Evolutionary conservation across 37 sponge, comb jelly and placozoan species (phyloP).

Genomic region (Bolinopsis microptera): DNA sequence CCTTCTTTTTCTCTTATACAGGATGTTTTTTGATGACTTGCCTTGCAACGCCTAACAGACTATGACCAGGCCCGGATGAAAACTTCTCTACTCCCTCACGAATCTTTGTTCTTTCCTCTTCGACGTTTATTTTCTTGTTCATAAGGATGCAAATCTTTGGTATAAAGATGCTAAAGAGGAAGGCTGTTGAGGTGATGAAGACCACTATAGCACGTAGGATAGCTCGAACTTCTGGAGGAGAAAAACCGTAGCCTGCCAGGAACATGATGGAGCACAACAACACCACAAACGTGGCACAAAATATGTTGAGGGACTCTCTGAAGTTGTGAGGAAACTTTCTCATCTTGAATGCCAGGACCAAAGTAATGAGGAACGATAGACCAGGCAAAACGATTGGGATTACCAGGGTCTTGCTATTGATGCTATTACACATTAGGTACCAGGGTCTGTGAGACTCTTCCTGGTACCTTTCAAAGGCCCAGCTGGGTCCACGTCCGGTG

Average conservation of each 20-base stretch:
- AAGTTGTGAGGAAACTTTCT: constrained; percentile 31
- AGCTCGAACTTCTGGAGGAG: not conserved
- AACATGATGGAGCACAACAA: constrained; percentile 35
- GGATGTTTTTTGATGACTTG: no score
- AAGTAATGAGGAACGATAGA: not conserved
- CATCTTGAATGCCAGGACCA: constrained; percentile 26
- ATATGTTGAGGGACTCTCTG: constrained; percentile 51
- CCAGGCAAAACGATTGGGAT: not conserved
- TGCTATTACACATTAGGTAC: not conserved
- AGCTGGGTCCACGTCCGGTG: not conserved
- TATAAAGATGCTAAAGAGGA: not conserved
- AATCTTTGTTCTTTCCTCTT: no score
- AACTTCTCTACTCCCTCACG: not conserved
- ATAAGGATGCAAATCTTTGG: constrained; percentile 21
- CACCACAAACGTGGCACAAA: constrained; percentile 10
- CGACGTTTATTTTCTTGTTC: not conserved
- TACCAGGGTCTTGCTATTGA: not conserved
- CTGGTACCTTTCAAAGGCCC: constrained; percentile 1
- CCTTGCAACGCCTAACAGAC: no score
- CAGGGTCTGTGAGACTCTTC: not conserved
- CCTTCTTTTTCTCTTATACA: no score
- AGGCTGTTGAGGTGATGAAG: not conserved
- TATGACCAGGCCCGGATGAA: no score
- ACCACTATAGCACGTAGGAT: not conserved
- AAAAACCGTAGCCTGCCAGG: not conserved